Conservation (phyloP, 2,888 invertebrate genomes). For the Dinocampus coccinellae region DNA sequence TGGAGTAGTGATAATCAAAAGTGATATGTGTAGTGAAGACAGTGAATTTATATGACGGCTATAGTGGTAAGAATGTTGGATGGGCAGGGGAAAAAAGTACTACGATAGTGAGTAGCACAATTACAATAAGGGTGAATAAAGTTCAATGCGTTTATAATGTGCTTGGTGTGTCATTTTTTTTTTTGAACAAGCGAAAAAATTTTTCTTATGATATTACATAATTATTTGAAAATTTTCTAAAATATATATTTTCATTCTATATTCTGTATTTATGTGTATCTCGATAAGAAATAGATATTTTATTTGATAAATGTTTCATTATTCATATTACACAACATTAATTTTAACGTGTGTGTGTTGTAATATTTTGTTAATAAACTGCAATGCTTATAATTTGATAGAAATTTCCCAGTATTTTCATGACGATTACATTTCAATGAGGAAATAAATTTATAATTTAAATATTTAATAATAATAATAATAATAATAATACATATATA, state of each 20-base stretch:
- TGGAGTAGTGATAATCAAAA: background rate
- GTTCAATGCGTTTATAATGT: background rate
- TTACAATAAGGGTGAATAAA: background rate
- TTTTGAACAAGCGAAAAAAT: background rate
- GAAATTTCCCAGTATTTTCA: no score
- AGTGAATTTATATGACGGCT: background rate
- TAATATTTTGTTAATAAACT: no score
- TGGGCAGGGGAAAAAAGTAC: background rate
- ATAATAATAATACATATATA: no score
- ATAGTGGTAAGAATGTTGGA: background rate
- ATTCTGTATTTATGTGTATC: no score
- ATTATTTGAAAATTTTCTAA: no score
- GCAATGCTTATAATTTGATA: no score
- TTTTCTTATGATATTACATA: background rate
- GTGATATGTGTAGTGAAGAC: background rate
- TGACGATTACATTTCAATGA: no score
- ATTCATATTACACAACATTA: no score
- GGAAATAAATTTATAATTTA: no score
- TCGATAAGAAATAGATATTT: no score
- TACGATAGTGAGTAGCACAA: background rate
- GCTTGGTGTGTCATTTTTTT: background rate
- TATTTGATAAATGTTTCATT: background rate
- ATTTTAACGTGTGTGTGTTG: no score
- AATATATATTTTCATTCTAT: background rate
- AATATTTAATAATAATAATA: no score